phyloP scores from a whole-genome alignment of 2,113 vertebrate genomes.

The Etheostoma cragini region DNA sequence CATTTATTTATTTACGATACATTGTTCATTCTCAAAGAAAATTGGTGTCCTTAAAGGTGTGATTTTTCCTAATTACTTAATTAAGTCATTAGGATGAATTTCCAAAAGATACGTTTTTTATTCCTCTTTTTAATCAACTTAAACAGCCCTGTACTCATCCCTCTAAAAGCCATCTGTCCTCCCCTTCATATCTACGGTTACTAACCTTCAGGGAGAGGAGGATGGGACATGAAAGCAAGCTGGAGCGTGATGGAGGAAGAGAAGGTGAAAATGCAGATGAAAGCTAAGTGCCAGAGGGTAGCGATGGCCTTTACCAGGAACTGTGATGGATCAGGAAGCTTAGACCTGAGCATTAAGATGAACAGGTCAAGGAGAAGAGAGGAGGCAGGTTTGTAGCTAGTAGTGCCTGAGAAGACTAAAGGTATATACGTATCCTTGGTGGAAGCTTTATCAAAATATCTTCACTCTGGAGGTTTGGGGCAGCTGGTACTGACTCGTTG shows the following conservation, averaged over 20 bases:
- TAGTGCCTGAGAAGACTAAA: not conserved
- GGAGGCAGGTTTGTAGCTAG: not conserved
- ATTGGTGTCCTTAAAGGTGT: too few species aligned
- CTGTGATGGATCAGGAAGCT: conserved; percentile 48
- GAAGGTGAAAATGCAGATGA: conserved; percentile 52
- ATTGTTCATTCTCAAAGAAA: too few species aligned
- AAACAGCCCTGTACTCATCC: not conserved
- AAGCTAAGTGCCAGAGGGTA: conserved; percentile 50
- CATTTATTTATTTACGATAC: too few species aligned
- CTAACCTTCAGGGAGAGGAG: conserved; percentile 32
- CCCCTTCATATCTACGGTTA: not conserved
- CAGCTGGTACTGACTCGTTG: not conserved
- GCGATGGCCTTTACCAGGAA: conserved; percentile 58
- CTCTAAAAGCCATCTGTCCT: not conserved
- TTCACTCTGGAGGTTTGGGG: not conserved
- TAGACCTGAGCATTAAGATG: conserved; percentile 22
- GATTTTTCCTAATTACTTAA: too few species aligned
- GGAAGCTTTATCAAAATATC: not conserved
- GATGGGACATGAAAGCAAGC: conserved; percentile 35
- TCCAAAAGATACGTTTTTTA: too few species aligned
- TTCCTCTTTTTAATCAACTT: too few species aligned
- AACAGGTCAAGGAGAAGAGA: conserved; percentile 15
- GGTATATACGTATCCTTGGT: not conserved
- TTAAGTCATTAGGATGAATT: too few species aligned
- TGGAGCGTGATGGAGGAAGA: conserved; percentile 20